These are phyloP conservation scores for Lucinisca nassula DNA, from an alignment of 2,888 invertebrate genomes.

Conservation along the genomic window DNA sequence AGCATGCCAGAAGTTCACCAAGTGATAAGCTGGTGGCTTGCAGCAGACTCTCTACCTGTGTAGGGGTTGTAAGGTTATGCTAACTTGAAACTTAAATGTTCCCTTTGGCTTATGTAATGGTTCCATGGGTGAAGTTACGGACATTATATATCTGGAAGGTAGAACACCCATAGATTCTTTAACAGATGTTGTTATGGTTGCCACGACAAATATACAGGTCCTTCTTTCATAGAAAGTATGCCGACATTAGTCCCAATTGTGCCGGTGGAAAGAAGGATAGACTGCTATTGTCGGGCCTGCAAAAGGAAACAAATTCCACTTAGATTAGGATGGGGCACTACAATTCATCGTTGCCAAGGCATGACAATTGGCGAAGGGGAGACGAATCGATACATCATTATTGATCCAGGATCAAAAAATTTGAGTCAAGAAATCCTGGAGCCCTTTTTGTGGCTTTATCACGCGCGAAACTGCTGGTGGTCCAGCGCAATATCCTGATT, in stretches of 20 bases:
- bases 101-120: slow-evolving; percentile 39
- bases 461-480: slow-evolving; percentile 65
- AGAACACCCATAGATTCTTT: neutral
- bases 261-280: slow-evolving; percentile 54
- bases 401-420: slow-evolving; percentile 61
- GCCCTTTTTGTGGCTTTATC: slow-evolving; percentile 73
- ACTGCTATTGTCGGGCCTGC: slow-evolving; percentile 26
- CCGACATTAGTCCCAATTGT: slow-evolving; percentile 65
- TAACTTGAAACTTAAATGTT: slow-evolving; percentile 17
- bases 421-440: slow-evolving; percentile 62
- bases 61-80: no score
- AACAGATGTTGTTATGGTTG: slow-evolving; percentile 61
- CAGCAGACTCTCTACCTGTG: neutral
- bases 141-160: slow-evolving; percentile 24
- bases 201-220: slow-evolving; percentile 65
- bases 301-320: no score
- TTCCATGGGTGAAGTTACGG: slow-evolving; percentile 11
- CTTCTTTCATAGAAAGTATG: slow-evolving; percentile 54
- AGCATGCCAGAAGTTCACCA: no score
- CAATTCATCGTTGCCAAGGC: slow-evolving; percentile 73
- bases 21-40: slow-evolving; percentile 5
- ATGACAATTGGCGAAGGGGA: slow-evolving; percentile 72
- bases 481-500: slow-evolving; percentile 48
- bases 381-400: slow-evolving; percentile 63
- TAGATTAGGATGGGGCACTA: slow-evolving; percentile 71